phyloP scores from a whole-genome alignment of 2,888 invertebrate species.

The Dasypogon diadema region DNA sequence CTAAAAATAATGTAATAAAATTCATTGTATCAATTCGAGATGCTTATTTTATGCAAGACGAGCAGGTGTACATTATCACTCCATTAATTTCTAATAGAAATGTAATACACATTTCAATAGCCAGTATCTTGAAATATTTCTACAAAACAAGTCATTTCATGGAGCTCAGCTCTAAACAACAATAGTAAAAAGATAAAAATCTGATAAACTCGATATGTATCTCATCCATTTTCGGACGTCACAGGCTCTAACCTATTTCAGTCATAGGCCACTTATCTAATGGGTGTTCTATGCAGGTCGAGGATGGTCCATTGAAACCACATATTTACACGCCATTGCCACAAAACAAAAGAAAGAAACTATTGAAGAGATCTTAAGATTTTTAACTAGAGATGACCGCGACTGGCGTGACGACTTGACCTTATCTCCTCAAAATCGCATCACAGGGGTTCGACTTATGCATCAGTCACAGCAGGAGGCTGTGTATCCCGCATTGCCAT shows the following conservation, averaged over 20 bases:
- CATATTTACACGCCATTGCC: conserved; percentile 54
- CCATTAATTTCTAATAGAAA: conserved; percentile 33
- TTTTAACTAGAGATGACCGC: conserved; percentile 57
- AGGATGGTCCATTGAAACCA: conserved; percentile 48
- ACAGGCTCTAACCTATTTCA: conserved; percentile 50
- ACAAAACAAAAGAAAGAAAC: conserved; percentile 44
- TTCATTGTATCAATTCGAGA: too few relatives aligned
- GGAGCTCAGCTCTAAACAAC: conserved; percentile 1
- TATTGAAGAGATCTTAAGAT: conserved; percentile 21
- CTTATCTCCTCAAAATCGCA: conserved; percentile 59
- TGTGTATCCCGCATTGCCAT: conserved; percentile 56
- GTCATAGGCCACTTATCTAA: conserved; percentile 24
- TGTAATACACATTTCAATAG: conserved; percentile 12
- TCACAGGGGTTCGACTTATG: conserved; percentile 58
- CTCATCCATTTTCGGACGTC: conserved; percentile 52
- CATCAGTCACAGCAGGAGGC: conserved; percentile 56
- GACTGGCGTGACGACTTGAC: conserved; percentile 59
- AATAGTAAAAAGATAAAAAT: conserved; percentile 30
- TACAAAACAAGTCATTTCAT: conserved; percentile 25
- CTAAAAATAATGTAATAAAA: too few relatives aligned
- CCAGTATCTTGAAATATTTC: neutral
- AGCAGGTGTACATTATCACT: conserved; percentile 20
- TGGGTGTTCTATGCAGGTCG: conserved; percentile 38
- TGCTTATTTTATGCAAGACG: neutral
- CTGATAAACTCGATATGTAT: conserved; percentile 52